phyloP scores from a whole-genome alignment of 2,888 invertebrate genomes.

The Apomyelois bistriatella region DNA sequence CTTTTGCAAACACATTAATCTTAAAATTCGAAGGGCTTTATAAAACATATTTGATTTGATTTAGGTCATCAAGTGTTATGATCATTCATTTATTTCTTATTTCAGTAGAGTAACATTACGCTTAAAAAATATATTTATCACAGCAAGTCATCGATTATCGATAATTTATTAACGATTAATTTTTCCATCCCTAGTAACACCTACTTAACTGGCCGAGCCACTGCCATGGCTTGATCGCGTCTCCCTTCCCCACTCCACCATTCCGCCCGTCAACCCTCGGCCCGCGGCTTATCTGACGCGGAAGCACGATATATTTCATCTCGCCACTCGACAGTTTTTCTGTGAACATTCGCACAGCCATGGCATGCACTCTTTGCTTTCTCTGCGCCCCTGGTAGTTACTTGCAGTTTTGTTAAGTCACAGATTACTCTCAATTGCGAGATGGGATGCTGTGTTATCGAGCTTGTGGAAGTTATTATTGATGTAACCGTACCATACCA shows the following conservation, averaged over 20 bases:
- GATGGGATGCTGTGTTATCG: conserved; percentile 5
- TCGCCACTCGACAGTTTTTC: conserved; percentile 46
- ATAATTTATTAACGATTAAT: conserved; percentile 16
- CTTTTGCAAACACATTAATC: too few relatives aligned
- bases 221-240: conserved; percentile 42
- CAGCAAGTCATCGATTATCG: too few relatives aligned
- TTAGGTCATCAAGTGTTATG: too few relatives aligned
- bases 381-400: conserved; percentile 28
- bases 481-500: too few relatives aligned
- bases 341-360: conserved; percentile 24
- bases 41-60: too few relatives aligned
- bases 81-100: too few relatives aligned
- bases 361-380: conserved; percentile 21
- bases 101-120: too few relatives aligned
- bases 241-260: conserved; percentile 28
- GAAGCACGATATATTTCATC: conserved; percentile 61
- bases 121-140: too few relatives aligned
- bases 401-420: conserved; percentile 30
- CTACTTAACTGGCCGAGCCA: conserved; percentile 55
- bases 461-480: neutral
- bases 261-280: conserved; percentile 21
- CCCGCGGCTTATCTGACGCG: conserved; percentile 35
- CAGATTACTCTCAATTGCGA: conserved; percentile 5
- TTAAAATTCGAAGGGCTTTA: too few relatives aligned
- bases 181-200: conserved; percentile 42